Conservation (phyloP, 2,113 vertebrate genomes). For the Dendrocopos noguchii region DNA sequence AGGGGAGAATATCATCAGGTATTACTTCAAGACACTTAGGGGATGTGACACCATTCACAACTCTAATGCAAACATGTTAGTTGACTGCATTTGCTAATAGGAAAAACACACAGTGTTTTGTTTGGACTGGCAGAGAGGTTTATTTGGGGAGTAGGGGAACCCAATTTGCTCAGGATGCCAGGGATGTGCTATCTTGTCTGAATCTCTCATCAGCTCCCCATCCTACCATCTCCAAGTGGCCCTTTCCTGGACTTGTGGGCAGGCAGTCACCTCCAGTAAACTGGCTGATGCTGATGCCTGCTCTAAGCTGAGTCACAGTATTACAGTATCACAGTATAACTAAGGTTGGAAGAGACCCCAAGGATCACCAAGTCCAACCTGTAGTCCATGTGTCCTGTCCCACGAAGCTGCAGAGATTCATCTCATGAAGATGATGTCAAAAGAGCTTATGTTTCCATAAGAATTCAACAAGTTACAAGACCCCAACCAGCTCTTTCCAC, state of each 20-base stretch:
- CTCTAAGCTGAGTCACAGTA: neutral
- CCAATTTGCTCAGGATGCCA: fast-evolving
- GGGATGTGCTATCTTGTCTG: neutral
- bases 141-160: neutral
- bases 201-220: neutral
- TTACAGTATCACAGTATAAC: no score
- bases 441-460: neutral
- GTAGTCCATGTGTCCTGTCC: fast-evolving
- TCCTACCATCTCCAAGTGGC: neutral
- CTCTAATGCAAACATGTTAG: neutral
- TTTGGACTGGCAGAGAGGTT: neutral
- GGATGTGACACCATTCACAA: slow-evolving; percentile 12
- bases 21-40: slow-evolving; percentile 53
- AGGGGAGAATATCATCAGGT: slow-evolving; percentile 65
- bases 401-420: fast-evolving
- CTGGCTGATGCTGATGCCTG: neutral
- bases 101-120: fast-evolving
- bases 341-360: no score
- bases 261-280: neutral
- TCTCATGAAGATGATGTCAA: neutral
- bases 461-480: neutral
- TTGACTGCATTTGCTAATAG: neutral
- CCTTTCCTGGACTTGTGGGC: fast-evolving
- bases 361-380: no score
- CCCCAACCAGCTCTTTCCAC: no score